phyloP scores from a whole-genome alignment of 2,113 vertebrate genomes.

The Coracopsis vasa region DNA sequence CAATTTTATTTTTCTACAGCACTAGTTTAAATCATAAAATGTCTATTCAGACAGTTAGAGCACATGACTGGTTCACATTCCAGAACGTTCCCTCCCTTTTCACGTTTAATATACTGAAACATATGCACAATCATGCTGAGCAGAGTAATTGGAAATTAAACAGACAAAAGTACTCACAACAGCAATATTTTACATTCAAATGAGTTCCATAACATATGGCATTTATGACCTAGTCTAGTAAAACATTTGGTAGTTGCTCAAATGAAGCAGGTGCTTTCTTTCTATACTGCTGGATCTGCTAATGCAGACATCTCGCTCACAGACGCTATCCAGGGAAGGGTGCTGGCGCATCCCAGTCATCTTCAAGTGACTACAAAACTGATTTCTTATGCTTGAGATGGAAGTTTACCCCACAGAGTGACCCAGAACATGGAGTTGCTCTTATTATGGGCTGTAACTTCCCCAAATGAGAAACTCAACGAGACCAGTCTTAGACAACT shows the following conservation, averaged over 20 bases:
- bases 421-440: neutral
- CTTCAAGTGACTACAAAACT: neutral
- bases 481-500: neutral
- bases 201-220: neutral
- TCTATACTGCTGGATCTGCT: neutral
- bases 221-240: neutral
- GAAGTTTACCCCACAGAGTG: neutral
- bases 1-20: neutral
- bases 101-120: neutral
- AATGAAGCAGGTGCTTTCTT: neutral
- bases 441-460: neutral
- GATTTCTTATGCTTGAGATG: neutral
- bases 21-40: neutral
- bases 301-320: rapidly evolving
- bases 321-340: rapidly evolving
- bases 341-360: neutral
- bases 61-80: neutral
- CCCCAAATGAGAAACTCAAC: neutral
- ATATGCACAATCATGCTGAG: neutral
- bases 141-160: neutral
- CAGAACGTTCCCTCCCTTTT: neutral
- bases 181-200: conserved; percentile 26
- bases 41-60: neutral
- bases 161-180: neutral
- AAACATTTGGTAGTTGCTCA: neutral